Conservation (phyloP, 2,888 invertebrate species). For the Gari tellinella region DNA sequence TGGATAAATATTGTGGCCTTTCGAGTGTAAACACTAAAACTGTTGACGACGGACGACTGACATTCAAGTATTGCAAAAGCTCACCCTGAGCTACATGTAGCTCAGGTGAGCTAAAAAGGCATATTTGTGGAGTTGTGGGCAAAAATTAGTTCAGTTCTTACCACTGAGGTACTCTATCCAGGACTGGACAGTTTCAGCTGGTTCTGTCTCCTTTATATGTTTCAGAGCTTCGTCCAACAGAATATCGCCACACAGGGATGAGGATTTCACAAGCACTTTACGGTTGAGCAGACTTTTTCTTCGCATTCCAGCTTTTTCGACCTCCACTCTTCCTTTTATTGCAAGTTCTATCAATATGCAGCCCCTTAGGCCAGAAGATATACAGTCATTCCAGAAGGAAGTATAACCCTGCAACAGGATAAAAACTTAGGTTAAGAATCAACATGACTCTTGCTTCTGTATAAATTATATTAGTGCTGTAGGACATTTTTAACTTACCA, state of each 20-base stretch:
- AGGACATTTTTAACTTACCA: too few relatives aligned
- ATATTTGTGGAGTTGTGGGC: too few relatives aligned
- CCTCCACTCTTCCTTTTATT: slow-evolving; percentile 95
- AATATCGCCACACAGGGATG: slow-evolving; percentile 98
- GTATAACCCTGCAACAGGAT: slow-evolving; percentile 83
- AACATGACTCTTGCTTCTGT: too few relatives aligned
- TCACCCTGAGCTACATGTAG: too few relatives aligned
- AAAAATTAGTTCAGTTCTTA: slow-evolving; percentile 86
- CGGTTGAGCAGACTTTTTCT: slow-evolving; percentile 93
- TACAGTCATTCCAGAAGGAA: slow-evolving; percentile 99
- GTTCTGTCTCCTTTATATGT: slow-evolving; percentile 99
- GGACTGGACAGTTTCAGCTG: slow-evolving; percentile 98
- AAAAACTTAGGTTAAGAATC: too few relatives aligned
- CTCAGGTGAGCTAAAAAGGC: too few relatives aligned
- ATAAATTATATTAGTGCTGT: too few relatives aligned
- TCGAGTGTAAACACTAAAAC: too few relatives aligned
- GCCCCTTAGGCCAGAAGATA: slow-evolving; percentile 98
- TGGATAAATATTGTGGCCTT: too few relatives aligned
- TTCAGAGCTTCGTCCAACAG: slow-evolving; percentile 94
- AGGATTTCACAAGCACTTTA: slow-evolving; percentile 90
- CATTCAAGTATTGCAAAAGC: too few relatives aligned
- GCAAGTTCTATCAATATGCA: slow-evolving; percentile 99
- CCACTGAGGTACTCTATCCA: slow-evolving; percentile 99
- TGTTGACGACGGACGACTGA: too few relatives aligned
- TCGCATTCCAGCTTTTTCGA: slow-evolving; percentile 98